Conservation (phyloP, 2,797 vertebrate species). For the Melanotaenia boesemani region DNA sequence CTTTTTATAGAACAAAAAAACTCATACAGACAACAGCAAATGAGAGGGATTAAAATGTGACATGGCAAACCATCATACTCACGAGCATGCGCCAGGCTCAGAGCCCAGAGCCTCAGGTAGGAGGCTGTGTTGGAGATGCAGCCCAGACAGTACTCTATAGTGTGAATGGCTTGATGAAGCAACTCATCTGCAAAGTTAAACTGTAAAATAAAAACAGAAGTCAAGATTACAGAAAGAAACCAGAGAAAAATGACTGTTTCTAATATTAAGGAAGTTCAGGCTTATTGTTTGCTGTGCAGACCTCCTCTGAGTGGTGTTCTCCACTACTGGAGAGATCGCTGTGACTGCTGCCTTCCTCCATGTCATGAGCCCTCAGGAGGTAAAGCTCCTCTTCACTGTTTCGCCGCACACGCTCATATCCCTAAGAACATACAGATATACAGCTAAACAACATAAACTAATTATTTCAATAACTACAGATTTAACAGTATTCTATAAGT, state of each 20-base stretch:
- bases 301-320: constrained; percentile 86
- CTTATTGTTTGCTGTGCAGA: constrained; percentile 55
- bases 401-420: constrained; percentile 91
- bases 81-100: constrained; percentile 98
- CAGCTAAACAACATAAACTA: neutral
- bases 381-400: constrained; percentile 94
- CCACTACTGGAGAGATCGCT: constrained; percentile 81
- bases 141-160: constrained; percentile 95
- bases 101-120: constrained; percentile 96
- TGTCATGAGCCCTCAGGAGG: constrained; percentile 86
- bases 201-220: constrained; percentile 71
- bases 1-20: neutral
- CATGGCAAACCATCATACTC: constrained; percentile 73
- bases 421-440: constrained; percentile 63
- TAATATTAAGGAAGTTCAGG: neutral
- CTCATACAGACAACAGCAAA: too few species aligned
- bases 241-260: neutral
- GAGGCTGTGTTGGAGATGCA: constrained; percentile 98
- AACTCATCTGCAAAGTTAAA: constrained; percentile 91
- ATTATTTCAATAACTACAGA: too few species aligned
- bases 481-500: neutral
- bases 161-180: constrained; percentile 94
- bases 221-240: constrained; percentile 7
- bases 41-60: neutral
- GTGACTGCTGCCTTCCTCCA: constrained; percentile 88